Percentiles rank a stretch among this genome's conserved stretches.
phyloP scores from a whole-genome alignment of 2,113 vertebrate genomes.

The Etheostoma spectabile region DNA sequence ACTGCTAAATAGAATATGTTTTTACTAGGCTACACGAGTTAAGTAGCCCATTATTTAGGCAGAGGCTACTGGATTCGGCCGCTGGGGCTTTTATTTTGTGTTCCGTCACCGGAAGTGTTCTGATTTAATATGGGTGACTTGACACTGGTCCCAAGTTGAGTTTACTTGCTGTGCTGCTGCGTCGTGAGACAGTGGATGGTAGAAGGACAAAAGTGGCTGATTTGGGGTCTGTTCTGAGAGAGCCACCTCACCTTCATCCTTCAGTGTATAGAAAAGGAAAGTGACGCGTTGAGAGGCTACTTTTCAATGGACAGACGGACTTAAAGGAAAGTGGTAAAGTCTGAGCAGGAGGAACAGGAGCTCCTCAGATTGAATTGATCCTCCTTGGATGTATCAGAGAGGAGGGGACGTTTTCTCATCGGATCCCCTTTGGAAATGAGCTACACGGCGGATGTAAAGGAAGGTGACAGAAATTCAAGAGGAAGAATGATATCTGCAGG shows the following conservation, averaged over 20 bases:
- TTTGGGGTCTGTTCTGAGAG: background rate
- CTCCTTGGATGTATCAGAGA: constrained; percentile 49
- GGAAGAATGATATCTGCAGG: constrained; percentile 51
- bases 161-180: constrained; percentile 59
- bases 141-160: constrained; percentile 69
- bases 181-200: constrained; percentile 34
- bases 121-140: background rate
- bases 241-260: constrained; percentile 19
- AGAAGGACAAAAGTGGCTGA: constrained; percentile 46
- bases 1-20: background rate
- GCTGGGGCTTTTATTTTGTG: constrained; percentile 54
- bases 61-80: background rate
- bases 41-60: no score
- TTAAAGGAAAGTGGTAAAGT: constrained; percentile 26
- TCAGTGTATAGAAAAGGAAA: background rate
- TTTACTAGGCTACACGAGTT: no score
- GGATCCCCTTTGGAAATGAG: constrained; percentile 38
- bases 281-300: background rate
- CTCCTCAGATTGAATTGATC: constrained; percentile 39
- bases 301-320: constrained; percentile 14
- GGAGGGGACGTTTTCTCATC: constrained; percentile 32
- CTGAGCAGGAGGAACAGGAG: constrained; percentile 13
- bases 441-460: constrained; percentile 48
- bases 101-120: constrained; percentile 26
- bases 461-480: constrained; percentile 46